phyloP scores from a whole-genome alignment of 2,797 vertebrate species.

The Xiphophorus birchmanni region DNA sequence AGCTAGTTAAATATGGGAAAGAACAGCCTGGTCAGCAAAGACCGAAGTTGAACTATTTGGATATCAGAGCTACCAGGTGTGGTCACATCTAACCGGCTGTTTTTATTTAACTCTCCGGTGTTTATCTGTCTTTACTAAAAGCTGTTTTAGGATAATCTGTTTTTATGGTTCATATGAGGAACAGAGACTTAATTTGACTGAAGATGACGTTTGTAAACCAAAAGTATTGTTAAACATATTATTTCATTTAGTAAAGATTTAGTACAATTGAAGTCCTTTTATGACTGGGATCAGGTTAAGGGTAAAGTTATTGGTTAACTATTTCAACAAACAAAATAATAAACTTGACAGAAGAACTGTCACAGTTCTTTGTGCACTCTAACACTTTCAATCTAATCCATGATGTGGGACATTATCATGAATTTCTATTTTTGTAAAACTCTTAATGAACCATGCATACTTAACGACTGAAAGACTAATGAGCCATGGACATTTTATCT shows the following conservation, averaged over 20 bases:
- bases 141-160: not conserved
- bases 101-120: not conserved
- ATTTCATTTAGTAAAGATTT: not conserved
- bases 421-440: constrained; percentile 9
- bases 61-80: not conserved
- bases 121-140: not conserved
- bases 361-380: not conserved
- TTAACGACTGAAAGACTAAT: constrained; percentile 1
- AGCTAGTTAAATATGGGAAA: not conserved
- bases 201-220: not conserved
- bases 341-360: constrained; percentile 7
- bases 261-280: not conserved
- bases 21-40: not conserved
- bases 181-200: not conserved
- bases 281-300: not conserved
- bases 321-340: not conserved
- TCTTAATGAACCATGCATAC: not conserved
- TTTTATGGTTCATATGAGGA: not conserved
- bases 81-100: not conserved
- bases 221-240: not conserved
- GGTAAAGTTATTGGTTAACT: not conserved
- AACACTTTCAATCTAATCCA: not conserved
- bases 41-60: not conserved
- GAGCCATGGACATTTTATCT: not conserved
- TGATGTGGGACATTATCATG: not conserved